Base-by-base conservation (phyloP, 2,797 vertebrate genomes). In the Amazonetta brasiliensis region DNA sequence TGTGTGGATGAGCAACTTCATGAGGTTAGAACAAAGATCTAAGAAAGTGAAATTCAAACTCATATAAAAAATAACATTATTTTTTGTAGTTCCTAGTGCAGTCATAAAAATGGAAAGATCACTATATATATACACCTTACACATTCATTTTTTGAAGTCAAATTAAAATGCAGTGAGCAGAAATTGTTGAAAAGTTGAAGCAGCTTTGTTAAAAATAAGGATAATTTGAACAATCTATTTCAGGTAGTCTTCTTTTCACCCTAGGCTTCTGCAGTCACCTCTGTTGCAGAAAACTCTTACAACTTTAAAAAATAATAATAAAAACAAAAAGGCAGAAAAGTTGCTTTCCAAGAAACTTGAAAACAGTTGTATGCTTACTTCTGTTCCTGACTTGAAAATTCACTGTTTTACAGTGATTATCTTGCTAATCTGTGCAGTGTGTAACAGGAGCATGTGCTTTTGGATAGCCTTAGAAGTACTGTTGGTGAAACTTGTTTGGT, bases 341-440 rank as follows among this genome's bases (percentile, higher is more conserved):
- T 11, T 69, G 15, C 21, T 30, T n/a, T 31, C 52, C 55, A 62
- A 16, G 2, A 44, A 48, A 59, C 41, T 33, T 48, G 41, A 54
- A 77, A 71, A 60, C 19, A n/a, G 14, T 17, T 5, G 22, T 41
- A 0, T 23, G 22, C 43, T 41, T 59, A 5, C 58, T 69, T 54
- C 19, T 35, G 16, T 58, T 62, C 31, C 48, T 33, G 6, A 28
- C 35, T 50, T 39, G 52, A 33, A 48, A 71, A 44, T 4, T 0
- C 7, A 30, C 31, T 22, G 1, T 50, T 80, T 15, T 44, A 28
- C 12, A 37, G 44, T 0, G 0, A 20, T 35, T 43, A 8, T 12
- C 7, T 68, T 1, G 2, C 39, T 31, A 2, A 14, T 16, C 11
- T 7, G 6, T 48, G 4, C 18, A 12, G 56, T 4, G 8, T 28